Evolutionary conservation across 2,888 invertebrate species (phyloP).

Genomic region (Erebia palarica): DNA sequence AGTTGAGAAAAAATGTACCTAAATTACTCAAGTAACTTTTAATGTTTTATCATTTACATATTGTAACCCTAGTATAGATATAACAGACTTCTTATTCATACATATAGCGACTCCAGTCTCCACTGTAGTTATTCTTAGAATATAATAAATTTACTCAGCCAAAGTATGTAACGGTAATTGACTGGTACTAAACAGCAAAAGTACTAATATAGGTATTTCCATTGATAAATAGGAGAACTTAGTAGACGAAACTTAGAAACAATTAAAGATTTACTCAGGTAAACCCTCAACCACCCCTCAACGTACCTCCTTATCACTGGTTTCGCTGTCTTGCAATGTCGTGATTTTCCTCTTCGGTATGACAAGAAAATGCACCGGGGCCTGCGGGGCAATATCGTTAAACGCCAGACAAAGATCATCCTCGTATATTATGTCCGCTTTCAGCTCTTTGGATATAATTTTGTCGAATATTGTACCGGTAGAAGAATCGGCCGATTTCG

Average conservation of each 20-base stretch:
- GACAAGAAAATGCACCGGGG: conserved; percentile 92
- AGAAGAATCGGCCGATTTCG: conserved; percentile 65
- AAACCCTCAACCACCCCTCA: conserved; percentile 8
- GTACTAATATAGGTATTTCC: neutral
- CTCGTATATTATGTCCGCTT: conserved; percentile 91
- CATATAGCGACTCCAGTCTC: neutral
- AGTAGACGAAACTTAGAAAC: neutral
- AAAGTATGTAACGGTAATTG: neutral
- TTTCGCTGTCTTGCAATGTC: conserved; percentile 83
- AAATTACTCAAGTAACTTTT: too few species aligned
- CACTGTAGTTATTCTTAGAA: neutral
- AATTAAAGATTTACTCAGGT: neutral
- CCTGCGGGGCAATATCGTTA: conserved; percentile 90
- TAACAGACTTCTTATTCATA: neutral
- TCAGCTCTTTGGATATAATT: conserved; percentile 89
- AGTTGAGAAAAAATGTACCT: too few species aligned
- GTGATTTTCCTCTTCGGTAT: conserved; percentile 90
- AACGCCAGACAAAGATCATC: conserved; percentile 92
- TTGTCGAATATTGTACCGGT: conserved; percentile 87
- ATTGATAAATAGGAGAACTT: neutral
- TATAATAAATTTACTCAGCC: neutral
- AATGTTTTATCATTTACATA: too few species aligned
- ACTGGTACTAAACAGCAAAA: neutral
- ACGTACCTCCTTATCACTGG: conserved; percentile 81
- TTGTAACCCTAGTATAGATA: too few species aligned